phyloP scores from a whole-genome alignment of 2,888 invertebrate species.

The Ormyrus pomaceus region DNA sequence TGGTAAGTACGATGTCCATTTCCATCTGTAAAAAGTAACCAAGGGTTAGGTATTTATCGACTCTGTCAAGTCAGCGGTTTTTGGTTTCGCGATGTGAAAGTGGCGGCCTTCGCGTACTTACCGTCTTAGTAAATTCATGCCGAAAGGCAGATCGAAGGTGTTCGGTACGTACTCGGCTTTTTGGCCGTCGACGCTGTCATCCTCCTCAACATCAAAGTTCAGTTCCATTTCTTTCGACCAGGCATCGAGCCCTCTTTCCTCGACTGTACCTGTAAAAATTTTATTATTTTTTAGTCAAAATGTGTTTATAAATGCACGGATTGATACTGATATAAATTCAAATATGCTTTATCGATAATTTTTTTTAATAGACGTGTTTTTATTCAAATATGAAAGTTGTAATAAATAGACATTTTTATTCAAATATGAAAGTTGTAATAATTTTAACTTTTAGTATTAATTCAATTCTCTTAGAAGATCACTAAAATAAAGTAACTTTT shows the following conservation, averaged over 20 bases:
- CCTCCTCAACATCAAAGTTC: constrained; percentile 60
- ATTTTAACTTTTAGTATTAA: no score
- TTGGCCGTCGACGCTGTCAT: constrained; percentile 68
- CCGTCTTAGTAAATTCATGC: constrained; percentile 82
- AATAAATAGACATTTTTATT: no score
- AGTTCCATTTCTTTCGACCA: constrained; percentile 86
- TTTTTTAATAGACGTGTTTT: no score
- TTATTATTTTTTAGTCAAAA: background rate
- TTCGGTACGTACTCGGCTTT: constrained; percentile 75
- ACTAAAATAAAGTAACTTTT: no score
- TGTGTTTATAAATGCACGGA: background rate
- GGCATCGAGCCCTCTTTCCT: constrained; percentile 85
- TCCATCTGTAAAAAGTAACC: constrained; percentile 77
- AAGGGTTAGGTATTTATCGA: background rate
- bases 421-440: no score
- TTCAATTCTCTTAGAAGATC: no score
- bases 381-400: no score
- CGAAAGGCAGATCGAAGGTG: constrained; percentile 85
- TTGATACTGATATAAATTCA: background rate
- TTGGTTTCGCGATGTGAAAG: constrained; percentile 4
- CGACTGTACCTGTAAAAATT: constrained; percentile 79
- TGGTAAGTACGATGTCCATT: constrained; percentile 82
- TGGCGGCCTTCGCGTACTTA: constrained; percentile 63
- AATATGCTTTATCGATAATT: background rate
- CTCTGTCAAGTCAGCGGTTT: background rate